These are phyloP conservation scores for Ellobius talpinus DNA, from an alignment of 2,113 vertebrate genomes.

Conservation along the genomic window DNA sequence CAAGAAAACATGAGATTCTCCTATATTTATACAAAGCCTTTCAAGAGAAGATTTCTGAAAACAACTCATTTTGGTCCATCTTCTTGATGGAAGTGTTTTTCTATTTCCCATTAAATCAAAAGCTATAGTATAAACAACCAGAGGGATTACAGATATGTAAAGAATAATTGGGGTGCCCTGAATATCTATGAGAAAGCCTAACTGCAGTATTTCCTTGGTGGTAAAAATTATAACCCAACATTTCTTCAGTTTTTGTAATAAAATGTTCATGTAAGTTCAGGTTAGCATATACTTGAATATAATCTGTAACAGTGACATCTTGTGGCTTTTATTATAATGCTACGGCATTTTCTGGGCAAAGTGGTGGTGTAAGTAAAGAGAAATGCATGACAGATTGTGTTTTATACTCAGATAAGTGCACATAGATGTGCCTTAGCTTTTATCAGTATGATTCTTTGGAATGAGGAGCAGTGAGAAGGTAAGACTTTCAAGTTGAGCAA, in stretches of 20 bases:
- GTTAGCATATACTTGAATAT: constrained; percentile 68
- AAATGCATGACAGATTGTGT: not conserved
- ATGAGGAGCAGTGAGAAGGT: not conserved
- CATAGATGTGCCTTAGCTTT: not conserved
- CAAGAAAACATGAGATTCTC: not conserved
- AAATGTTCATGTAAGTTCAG: constrained; percentile 43
- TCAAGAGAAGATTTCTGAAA: constrained; percentile 37
- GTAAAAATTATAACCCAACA: constrained; percentile 52
- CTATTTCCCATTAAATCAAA: not conserved
- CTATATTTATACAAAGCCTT: not conserved
- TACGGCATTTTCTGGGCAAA: constrained; percentile 43
- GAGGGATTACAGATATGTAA: not conserved
- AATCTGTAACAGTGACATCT: constrained; percentile 83
- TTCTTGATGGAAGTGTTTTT: not conserved
- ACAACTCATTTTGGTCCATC: not conserved
- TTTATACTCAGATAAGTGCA: not conserved
- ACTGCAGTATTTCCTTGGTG: constrained; percentile 6
- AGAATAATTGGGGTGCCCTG: not conserved
- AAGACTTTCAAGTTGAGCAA: not conserved
- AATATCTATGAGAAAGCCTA: not conserved
- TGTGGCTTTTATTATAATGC: constrained; percentile 79
- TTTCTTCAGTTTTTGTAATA: constrained; percentile 20
- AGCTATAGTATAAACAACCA: not conserved
- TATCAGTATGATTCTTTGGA: not conserved
- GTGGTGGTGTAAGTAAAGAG: not conserved